phyloP scores from a whole-genome alignment of 1,140 invertebrate species.

The Halesus radiatus region DNA sequence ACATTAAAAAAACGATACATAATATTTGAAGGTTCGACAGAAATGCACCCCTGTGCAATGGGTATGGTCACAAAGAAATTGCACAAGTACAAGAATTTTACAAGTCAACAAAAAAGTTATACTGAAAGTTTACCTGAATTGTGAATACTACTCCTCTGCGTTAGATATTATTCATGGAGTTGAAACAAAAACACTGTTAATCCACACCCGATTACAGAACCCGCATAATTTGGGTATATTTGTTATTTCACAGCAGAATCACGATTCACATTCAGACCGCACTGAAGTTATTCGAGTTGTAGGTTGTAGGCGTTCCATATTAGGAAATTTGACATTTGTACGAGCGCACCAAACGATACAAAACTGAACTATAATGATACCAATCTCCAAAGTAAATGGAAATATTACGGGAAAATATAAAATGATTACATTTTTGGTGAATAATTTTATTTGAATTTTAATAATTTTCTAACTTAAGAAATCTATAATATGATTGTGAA shows the following conservation, averaged over 20 bases:
- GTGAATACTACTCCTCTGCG: background rate
- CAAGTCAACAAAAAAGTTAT: background rate
- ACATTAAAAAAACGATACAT: too few relatives aligned
- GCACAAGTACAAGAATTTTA: background rate
- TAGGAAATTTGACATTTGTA: slow-evolving; percentile 43
- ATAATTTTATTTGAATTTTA: too few relatives aligned
- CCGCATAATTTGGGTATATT: slow-evolving; percentile 31
- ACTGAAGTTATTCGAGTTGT: slow-evolving; percentile 40
- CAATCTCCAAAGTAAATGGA: background rate
- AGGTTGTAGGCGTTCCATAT: slow-evolving; percentile 38
- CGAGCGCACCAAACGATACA: slow-evolving; percentile 1
- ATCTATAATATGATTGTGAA: too few relatives aligned
- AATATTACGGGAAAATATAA: background rate
- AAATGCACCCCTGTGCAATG: slow-evolving; percentile 35
- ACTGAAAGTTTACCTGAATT: background rate
- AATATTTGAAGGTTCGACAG: too few relatives aligned
- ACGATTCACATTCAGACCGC: slow-evolving; percentile 11
- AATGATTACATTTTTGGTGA: background rate
- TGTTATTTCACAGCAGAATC: background rate
- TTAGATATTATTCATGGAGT: slow-evolving; percentile 8
- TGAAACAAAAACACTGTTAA: slow-evolving; percentile 14
- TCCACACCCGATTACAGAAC: slow-evolving; percentile 31
- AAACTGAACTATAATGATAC: slow-evolving; percentile 34
- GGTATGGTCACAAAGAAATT: slow-evolving; percentile 15
- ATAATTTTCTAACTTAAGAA: too few relatives aligned